A percentile compares a stretch with the other conserved stretches of the same genome.
These are phyloP conservation scores for Hippocampus abdominalis DNA, from an alignment of 2,113 vertebrate genomes.

Conservation along the genomic window DNA sequence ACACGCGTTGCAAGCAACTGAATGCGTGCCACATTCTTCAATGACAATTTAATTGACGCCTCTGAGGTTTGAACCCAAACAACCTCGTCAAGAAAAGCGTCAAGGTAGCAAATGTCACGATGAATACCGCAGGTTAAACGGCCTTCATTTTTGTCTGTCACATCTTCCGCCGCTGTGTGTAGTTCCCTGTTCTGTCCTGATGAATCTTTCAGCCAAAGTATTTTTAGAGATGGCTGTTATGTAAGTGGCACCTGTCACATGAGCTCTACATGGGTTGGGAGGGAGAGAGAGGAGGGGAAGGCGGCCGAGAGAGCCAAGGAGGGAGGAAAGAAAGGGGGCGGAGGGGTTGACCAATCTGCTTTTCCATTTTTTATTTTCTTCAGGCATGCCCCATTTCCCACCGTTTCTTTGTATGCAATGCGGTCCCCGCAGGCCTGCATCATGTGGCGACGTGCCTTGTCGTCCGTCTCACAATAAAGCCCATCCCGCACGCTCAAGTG, in stretches of 20 bases:
- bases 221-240: conserved; percentile 73
- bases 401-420: not conserved
- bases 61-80: conserved; percentile 9
- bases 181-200: conserved; percentile 48
- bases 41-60: conserved; percentile 4
- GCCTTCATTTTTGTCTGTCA: conserved; percentile 25
- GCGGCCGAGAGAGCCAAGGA: conserved; percentile 11
- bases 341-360: not conserved
- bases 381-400: not conserved
- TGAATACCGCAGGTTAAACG: conserved; percentile 4
- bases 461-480: not conserved
- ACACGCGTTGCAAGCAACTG: conserved; percentile 1
- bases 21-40: not conserved
- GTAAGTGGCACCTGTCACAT: conserved; percentile 76
- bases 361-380: not conserved
- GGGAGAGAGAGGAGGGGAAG: conserved; percentile 29
- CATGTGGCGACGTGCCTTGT: not conserved
- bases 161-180: conserved; percentile 31
- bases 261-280: conserved; percentile 58
- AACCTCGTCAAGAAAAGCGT: not conserved
- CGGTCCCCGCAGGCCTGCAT: not conserved
- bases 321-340: conserved; percentile 14
- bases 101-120: not conserved
- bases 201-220: conserved; percentile 72
- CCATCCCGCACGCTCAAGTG: conserved; percentile 21